These are phyloP conservation scores for Actenoides lindsayi DNA, from an alignment of 2,113 vertebrate genomes.

Conservation along the genomic window DNA sequence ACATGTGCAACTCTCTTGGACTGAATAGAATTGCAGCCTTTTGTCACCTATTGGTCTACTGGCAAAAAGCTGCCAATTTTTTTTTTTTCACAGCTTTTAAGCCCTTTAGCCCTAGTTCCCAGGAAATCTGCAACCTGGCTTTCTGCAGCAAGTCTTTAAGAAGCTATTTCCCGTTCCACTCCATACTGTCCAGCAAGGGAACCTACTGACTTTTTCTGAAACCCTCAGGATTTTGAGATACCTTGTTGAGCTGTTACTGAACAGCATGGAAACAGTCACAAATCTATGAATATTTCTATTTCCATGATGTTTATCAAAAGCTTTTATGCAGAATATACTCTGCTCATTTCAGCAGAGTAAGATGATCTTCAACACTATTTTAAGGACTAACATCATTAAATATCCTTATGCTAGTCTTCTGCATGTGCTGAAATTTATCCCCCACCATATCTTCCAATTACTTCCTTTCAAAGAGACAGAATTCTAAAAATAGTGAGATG, in stretches of 20 bases:
- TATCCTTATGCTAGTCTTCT: background rate
- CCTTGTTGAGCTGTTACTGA: background rate
- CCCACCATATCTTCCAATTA: background rate
- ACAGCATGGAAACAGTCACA: background rate
- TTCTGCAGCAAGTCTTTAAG: background rate
- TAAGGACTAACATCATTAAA: background rate
- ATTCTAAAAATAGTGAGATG: background rate
- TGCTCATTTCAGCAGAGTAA: background rate
- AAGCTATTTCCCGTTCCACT: background rate
- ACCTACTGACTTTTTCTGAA: background rate
- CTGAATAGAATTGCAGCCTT: background rate
- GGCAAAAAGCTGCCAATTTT: background rate
- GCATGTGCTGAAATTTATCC: background rate
- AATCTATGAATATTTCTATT: background rate
- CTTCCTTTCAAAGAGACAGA: background rate
- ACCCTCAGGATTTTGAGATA: background rate
- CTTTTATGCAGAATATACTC: background rate
- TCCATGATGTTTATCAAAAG: background rate
- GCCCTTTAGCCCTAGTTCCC: background rate
- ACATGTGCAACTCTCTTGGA: background rate
- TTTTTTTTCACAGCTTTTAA: background rate
- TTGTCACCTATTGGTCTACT: background rate
- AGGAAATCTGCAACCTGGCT: background rate
- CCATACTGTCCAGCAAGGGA: background rate
- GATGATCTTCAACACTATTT: background rate